Conservation (phyloP, 1,140 invertebrate genomes). For the Ptiloglossa arizonensis region DNA sequence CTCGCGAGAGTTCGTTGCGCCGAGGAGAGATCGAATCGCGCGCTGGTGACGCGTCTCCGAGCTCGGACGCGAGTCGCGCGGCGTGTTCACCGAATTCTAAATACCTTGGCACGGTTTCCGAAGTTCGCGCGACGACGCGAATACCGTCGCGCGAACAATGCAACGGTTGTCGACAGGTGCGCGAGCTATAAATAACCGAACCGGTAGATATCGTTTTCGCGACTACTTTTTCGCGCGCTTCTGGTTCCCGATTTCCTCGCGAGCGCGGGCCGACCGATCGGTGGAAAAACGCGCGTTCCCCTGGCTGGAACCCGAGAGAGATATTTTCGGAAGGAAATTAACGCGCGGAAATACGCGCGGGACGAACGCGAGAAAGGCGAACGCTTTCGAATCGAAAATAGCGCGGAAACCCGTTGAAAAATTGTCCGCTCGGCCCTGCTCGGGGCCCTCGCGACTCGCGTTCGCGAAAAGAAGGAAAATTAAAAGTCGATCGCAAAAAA, state of each 20-base stretch:
- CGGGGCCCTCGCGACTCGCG: too few relatives aligned
- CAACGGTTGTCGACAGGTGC: slow-evolving; percentile 20
- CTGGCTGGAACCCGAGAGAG: too few relatives aligned
- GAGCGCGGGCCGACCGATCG: too few relatives aligned
- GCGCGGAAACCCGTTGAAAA: too few relatives aligned
- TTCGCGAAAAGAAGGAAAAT: too few relatives aligned
- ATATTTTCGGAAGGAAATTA: too few relatives aligned
- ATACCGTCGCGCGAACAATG: slow-evolving; percentile 24
- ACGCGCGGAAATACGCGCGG: too few relatives aligned
- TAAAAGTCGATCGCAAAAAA: too few relatives aligned
- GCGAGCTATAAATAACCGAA: slow-evolving; percentile 22
- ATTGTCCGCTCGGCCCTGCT: too few relatives aligned
- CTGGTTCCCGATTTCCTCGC: background rate
- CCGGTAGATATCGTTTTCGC: background rate
- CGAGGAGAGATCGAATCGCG: background rate
- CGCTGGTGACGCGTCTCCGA: background rate
- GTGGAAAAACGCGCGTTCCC: too few relatives aligned
- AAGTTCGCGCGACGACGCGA: slow-evolving; percentile 27
- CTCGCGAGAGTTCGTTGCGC: slow-evolving; percentile 28
- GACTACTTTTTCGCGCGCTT: background rate
- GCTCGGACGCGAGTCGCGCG: background rate
- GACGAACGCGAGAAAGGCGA: too few relatives aligned
- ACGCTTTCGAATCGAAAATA: too few relatives aligned
- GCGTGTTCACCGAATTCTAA: slow-evolving; percentile 37
- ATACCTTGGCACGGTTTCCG: slow-evolving; percentile 48